These are phyloP conservation scores for Erpetoichthys calabaricus DNA, from an alignment of 2,797 vertebrate species.

Conservation along the genomic window DNA sequence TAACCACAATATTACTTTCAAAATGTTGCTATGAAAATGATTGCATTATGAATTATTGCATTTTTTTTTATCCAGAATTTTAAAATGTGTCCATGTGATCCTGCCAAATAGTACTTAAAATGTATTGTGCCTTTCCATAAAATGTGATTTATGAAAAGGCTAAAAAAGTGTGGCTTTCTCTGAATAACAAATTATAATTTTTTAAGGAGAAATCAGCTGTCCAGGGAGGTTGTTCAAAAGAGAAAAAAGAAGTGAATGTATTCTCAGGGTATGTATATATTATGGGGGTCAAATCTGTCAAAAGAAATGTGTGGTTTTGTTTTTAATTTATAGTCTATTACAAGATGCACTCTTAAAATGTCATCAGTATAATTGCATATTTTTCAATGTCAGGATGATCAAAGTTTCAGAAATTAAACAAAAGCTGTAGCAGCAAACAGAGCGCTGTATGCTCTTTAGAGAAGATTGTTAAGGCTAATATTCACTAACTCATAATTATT, in stretches of 20 bases:
- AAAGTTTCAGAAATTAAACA: conserved; percentile 29
- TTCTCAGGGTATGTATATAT: conserved; percentile 72
- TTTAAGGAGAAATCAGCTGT: conserved; percentile 63
- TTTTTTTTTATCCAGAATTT: too few species aligned
- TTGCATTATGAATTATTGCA: too few species aligned
- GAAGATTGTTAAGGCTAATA: too few species aligned
- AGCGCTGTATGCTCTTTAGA: too few species aligned
- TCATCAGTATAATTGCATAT: conserved; percentile 40
- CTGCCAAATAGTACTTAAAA: conserved; percentile 55
- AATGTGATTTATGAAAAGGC: conserved; percentile 52
- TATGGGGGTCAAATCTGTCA: conserved; percentile 40
- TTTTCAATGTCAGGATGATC: conserved; percentile 37
- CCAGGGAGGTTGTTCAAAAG: conserved; percentile 40
- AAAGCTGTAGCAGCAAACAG: conserved; percentile 9
- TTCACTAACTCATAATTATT: too few species aligned
- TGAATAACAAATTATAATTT: conserved; percentile 71
- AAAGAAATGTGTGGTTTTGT: conserved; percentile 18
- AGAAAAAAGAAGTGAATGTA: conserved; percentile 61
- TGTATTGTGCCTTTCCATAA: conserved; percentile 58
- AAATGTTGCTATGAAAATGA: too few species aligned
- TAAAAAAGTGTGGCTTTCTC: conserved; percentile 54
- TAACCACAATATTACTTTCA: too few species aligned
- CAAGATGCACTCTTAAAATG: conserved; percentile 29
- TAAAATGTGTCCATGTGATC: conserved; percentile 13
- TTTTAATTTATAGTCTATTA: conserved; percentile 44